Evolutionary conservation across 2,113 vertebrate genomes (phyloP).

Genomic region (Isichthys henryi): DNA sequence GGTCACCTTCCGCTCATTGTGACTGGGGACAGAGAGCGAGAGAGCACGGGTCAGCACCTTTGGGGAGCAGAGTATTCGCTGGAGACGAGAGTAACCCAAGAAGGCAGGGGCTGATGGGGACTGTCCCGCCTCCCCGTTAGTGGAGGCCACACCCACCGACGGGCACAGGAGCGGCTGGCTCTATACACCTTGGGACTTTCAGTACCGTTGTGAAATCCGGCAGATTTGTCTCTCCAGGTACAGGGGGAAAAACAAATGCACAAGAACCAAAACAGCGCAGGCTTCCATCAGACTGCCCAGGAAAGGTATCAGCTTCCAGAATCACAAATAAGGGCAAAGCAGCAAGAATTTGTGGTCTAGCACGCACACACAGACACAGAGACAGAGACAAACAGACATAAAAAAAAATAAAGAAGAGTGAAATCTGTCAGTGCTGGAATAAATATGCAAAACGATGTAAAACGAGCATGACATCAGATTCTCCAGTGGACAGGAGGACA

Average conservation of each 20-base stretch:
- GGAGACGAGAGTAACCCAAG: background rate
- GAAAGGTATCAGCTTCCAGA: background rate
- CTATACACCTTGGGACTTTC: background rate
- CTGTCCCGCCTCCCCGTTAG: background rate
- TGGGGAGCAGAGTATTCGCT: background rate
- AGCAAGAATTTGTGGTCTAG: background rate
- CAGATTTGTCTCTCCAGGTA: background rate
- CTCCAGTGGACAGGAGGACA: background rate
- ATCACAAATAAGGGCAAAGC: background rate
- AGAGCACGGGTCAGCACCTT: slow-evolving; percentile 11
- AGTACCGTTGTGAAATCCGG: background rate
- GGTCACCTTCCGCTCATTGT: slow-evolving; percentile 98
- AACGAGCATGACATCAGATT: background rate
- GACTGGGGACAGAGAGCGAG: slow-evolving; percentile 58
- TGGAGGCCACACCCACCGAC: background rate
- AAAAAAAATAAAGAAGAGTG: background rate
- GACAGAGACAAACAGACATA: no score
- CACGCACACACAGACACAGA: background rate
- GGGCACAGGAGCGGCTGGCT: background rate
- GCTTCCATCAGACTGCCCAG: background rate
- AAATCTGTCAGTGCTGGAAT: background rate
- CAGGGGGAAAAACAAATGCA: background rate
- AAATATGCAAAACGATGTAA: background rate
- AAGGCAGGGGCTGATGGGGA: background rate
- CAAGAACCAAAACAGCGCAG: background rate